phyloP scores from a whole-genome alignment of 2,113 vertebrate species.

The Periophthalmodon schlosseri region DNA sequence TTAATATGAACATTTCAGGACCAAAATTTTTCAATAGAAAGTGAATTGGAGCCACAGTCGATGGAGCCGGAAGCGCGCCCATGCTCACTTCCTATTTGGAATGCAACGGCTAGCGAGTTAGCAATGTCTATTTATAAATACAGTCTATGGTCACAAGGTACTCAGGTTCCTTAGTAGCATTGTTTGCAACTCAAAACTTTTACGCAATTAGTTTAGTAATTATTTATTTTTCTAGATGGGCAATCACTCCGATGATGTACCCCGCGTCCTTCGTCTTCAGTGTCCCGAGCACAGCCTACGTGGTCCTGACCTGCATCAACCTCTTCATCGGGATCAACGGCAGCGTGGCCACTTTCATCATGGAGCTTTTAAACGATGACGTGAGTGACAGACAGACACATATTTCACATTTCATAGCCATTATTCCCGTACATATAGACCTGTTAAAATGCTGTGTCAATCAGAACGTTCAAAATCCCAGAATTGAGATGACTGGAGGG shows the following conservation, averaged over 20 bases:
- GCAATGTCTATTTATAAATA: too few relatives aligned
- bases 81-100: too few relatives aligned
- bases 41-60: too few relatives aligned
- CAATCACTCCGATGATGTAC: slow-evolving; percentile 97
- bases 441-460: too few relatives aligned
- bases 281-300: slow-evolving; percentile 95
- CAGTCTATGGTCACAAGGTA: too few relatives aligned
- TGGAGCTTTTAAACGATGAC: slow-evolving; percentile 90
- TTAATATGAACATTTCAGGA: too few relatives aligned
- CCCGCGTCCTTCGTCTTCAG: slow-evolving; percentile 95
- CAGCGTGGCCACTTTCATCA: slow-evolving; percentile 93
- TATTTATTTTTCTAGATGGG: slow-evolving; percentile 79
- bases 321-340: slow-evolving; percentile 98
- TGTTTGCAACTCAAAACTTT: neutral
- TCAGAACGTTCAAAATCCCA: too few relatives aligned
- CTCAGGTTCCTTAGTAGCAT: neutral
- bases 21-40: too few relatives aligned
- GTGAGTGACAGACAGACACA: slow-evolving; percentile 70
- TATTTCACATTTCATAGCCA: neutral
- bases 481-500: too few relatives aligned
- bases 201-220: neutral
- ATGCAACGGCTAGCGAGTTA: too few relatives aligned
- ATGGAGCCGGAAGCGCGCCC: too few relatives aligned
- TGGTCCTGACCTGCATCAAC: slow-evolving; percentile 94
- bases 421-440: neutral